Evolutionary conservation across 2,113 vertebrate species (phyloP).

Genomic region (Rhinichthys klamathensis): DNA sequence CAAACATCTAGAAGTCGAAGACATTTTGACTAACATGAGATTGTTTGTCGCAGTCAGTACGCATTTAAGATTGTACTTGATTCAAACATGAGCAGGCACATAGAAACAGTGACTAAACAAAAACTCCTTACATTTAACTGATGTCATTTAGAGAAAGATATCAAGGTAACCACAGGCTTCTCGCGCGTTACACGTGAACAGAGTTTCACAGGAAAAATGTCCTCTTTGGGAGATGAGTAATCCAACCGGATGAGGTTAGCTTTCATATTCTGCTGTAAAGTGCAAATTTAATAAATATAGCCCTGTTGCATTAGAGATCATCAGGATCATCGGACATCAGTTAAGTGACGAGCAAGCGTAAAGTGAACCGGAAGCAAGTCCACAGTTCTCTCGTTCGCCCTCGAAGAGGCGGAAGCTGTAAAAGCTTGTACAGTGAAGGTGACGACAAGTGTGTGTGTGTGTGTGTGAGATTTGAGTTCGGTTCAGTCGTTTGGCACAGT

Average conservation of each 20-base stretch:
- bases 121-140: conserved; percentile 4
- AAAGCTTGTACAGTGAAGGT: conserved; percentile 5
- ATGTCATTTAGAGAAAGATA: conserved; percentile 11
- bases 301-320: conserved; percentile 69
- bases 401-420: not conserved
- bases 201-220: conserved; percentile 53
- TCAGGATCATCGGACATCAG: conserved; percentile 28
- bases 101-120: conserved; percentile 28
- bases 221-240: conserved; percentile 46
- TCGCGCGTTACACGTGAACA: conserved; percentile 62
- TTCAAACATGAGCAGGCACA: conserved; percentile 2
- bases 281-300: conserved; percentile 69
- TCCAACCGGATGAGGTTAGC: conserved; percentile 24
- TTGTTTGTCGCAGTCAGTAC: not conserved
- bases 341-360: conserved; percentile 48
- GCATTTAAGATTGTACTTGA: conserved; percentile 1
- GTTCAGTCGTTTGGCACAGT: conserved; percentile 66
- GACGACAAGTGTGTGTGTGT: not conserved
- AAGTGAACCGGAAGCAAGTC: conserved; percentile 24
- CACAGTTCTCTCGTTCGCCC: conserved; percentile 39
- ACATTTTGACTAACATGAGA: conserved; percentile 6
- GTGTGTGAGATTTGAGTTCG: not conserved
- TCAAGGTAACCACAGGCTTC: too few relatives aligned
- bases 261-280: conserved; percentile 56
- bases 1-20: conserved; percentile 44